Evolutionary conservation across 2,888 invertebrate species (phyloP), one percentile per base, ranked within the genome.

Genomic region (Proisotoma minuta): DNA sequence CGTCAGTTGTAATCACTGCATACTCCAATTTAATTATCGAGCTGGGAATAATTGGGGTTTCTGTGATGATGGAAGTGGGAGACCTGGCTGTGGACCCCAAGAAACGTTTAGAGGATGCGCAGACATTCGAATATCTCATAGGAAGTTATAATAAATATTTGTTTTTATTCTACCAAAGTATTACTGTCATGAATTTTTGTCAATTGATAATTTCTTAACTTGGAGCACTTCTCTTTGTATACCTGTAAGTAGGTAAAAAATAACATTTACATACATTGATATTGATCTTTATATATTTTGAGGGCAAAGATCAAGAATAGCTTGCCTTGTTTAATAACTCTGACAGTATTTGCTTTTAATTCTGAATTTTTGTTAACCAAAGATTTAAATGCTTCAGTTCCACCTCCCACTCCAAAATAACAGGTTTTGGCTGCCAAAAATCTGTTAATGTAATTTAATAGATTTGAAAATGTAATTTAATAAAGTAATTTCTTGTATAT

Each of bases 331-430:
- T 47, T 53, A 12, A 67, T 57, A 5, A 57, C 59, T 39, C 62
- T 15, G 15, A 67, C 49, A 27, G 22, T 24, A 26, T 48, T 27
- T 5, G 15, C 4, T 57, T 20, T 20, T 15, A 57, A 8, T 8
- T 5, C 48, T 8, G 23, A 43, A 8, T 57, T 20, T 18, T 54
- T 10, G 24, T 8, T 18, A 4, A 54, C 3, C 22, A 54, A 10
- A 20, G 34, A 8, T 54, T 8, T 54, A 29, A 96, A 97, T 72
- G 87, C 84, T 67, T 85, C 79, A 43, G 87, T 81, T 12, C 91
- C 87, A 56, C 97, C 97, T 12, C 96, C 96, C 23, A 96, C 91
- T 67, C 97, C 97, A 81, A 97, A 97, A 78, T 98, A 98, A 78
- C 88, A 86, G 15, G 85, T 84, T 82, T 97, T 98, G 2, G 92